phyloP scores from a whole-genome alignment of 1,140 invertebrate genomes.

The Drosophila funebris region DNA sequence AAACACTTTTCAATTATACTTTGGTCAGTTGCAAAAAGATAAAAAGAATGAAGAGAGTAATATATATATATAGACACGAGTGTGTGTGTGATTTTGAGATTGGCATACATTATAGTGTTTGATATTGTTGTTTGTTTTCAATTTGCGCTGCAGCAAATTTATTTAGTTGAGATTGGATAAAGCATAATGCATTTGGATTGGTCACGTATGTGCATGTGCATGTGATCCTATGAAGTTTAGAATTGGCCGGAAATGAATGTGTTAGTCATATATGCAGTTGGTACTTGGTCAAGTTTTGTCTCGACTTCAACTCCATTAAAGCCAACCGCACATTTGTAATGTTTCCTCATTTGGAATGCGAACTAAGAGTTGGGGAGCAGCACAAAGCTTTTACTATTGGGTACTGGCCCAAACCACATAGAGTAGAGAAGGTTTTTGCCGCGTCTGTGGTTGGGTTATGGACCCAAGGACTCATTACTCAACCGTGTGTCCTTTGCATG shows the following conservation, averaged over 20 bases:
- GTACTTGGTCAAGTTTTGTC: neutral
- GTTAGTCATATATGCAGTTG: neutral
- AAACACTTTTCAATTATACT: constrained; percentile 61
- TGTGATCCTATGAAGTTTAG: neutral
- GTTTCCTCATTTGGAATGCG: constrained; percentile 45
- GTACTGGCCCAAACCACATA: constrained; percentile 18
- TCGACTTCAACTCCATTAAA: constrained; percentile 34
- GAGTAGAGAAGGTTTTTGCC: constrained; percentile 26
- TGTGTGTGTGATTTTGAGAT: constrained; percentile 20
- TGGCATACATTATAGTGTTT: constrained; percentile 41
- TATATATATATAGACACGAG: neutral
- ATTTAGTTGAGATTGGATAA: constrained; percentile 28
- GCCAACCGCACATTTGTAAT: constrained; percentile 55
- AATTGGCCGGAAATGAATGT: neutral
- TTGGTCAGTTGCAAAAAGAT: constrained; percentile 30
- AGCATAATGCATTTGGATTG: neutral
- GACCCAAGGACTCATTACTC: constrained; percentile 41
- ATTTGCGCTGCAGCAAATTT: constrained; percentile 63
- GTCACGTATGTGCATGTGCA: neutral
- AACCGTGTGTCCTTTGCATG: constrained; percentile 29
- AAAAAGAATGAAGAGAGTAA: constrained; percentile 21
- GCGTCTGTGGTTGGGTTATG: constrained; percentile 57
- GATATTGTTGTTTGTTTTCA: constrained; percentile 64
- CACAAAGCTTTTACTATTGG: constrained; percentile 34
- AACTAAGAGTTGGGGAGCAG: neutral